Percentiles rank a stretch among this genome's conserved stretches.
These are phyloP conservation scores for Antidorcas marsupialis DNA, from an alignment of 2,113 vertebrate genomes.

Conservation along the genomic window DNA sequence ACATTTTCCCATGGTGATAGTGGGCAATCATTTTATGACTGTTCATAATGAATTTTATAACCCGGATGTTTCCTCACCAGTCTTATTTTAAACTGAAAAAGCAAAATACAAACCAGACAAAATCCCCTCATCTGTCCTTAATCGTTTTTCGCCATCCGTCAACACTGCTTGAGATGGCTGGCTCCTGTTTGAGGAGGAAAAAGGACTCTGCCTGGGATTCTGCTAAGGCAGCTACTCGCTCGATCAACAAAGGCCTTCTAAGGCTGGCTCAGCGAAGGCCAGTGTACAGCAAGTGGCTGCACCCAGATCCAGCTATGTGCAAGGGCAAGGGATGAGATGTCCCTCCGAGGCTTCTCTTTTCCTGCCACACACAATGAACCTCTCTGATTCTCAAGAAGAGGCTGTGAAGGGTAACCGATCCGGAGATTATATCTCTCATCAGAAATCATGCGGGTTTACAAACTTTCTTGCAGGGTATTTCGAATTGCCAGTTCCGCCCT, in stretches of 20 bases:
- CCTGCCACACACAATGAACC: background rate
- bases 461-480: background rate
- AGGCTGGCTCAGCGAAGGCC: background rate
- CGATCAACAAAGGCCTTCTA: background rate
- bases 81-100: background rate
- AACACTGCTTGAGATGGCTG: background rate
- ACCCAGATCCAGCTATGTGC: background rate
- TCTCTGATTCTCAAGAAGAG: background rate
- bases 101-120: background rate
- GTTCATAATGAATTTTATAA: background rate
- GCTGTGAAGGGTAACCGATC: background rate
- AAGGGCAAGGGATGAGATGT: accelerated
- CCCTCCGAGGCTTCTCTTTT: background rate
- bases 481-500: background rate
- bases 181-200: background rate
- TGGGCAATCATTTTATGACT: background rate
- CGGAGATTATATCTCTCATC: background rate
- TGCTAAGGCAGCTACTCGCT: background rate
- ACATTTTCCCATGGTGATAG: background rate
- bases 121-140: background rate
- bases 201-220: background rate
- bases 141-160: background rate
- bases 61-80: background rate
- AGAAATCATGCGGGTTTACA: background rate
- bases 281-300: background rate